A percentile compares a stretch with the other conserved stretches of the same genome.
These are phyloP conservation scores for Holcopasites calliopsidis DNA, from an alignment of 1,140 invertebrate species.

Conservation along the genomic window DNA sequence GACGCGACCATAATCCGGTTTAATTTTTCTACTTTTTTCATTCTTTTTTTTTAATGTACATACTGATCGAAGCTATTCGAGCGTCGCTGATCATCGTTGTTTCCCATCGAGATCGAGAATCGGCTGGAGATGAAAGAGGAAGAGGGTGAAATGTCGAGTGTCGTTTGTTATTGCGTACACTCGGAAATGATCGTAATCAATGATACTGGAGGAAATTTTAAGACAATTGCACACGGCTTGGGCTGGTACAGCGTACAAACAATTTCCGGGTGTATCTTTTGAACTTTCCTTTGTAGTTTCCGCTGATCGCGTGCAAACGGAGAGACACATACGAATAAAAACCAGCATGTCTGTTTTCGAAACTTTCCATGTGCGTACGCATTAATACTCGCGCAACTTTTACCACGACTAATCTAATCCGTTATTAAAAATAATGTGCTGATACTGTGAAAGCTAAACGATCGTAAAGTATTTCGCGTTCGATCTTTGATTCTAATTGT, in stretches of 20 bases:
- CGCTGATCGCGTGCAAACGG: neutral
- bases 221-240: too few species aligned
- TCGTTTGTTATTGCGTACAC: neutral
- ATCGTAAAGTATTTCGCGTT: neutral
- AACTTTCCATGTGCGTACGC: neutral
- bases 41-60: neutral
- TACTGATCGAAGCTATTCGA: neutral
- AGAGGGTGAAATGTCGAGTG: too few species aligned
- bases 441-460: neutral
- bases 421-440: too few species aligned
- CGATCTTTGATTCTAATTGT: neutral
- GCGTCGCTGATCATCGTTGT: neutral
- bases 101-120: constrained; percentile 3
- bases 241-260: too few species aligned
- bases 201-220: too few species aligned
- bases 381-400: neutral
- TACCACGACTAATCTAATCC: neutral
- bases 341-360: neutral
- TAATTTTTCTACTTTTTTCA: neutral
- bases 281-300: neutral
- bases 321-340: neutral
- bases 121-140: constrained; percentile 6
- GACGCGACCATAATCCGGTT: neutral
- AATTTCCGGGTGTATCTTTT: neutral
- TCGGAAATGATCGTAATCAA: neutral